Conservation (phyloP, 2,113 vertebrate species). For the Rhabdornis inornatus region DNA sequence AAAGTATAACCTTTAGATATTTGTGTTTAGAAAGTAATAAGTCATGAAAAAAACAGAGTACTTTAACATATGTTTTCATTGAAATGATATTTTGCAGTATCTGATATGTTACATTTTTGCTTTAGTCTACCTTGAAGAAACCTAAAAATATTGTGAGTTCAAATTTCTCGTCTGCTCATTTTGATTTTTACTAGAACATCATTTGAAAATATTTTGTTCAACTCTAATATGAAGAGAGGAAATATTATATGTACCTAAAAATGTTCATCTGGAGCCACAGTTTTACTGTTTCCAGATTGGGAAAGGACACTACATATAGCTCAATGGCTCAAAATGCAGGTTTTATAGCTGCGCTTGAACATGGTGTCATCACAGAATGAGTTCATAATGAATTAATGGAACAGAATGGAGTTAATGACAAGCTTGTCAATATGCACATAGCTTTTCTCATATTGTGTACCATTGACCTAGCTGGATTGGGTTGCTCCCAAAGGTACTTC, state of each 20-base stretch:
- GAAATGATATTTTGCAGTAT: neutral
- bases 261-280: neutral
- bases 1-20: neutral
- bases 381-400: slow-evolving; percentile 80
- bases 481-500: neutral
- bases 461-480: neutral
- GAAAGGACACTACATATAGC: neutral
- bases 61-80: neutral
- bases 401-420: slow-evolving; percentile 78
- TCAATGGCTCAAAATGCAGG: slow-evolving; percentile 73
- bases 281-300: slow-evolving; percentile 65
- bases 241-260: neutral
- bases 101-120: neutral
- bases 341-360: slow-evolving; percentile 80
- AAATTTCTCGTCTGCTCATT: neutral
- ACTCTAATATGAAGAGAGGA: neutral
- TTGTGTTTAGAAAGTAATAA: neutral
- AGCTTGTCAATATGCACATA: slow-evolving; percentile 81
- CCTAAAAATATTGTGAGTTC: neutral
- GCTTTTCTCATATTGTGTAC: neutral
- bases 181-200: neutral
- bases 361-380: slow-evolving; percentile 77
- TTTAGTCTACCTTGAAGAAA: neutral
- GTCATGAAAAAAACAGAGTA: neutral
- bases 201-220: neutral